Evolutionary conservation across 2,888 invertebrate species (phyloP).

Genomic region (Seira sanloemensis): DNA sequence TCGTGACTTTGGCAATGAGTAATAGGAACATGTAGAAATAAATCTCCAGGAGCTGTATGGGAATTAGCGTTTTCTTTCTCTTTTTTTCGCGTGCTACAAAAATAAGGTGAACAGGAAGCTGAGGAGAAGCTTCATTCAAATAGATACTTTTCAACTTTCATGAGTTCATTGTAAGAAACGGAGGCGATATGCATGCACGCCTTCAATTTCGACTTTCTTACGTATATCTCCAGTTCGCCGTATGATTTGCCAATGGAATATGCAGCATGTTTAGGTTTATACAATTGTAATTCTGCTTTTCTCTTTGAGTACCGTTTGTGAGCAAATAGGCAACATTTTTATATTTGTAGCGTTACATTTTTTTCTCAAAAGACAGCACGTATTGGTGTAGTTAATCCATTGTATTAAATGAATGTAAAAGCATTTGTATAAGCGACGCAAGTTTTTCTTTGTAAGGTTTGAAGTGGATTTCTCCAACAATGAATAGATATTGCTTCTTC

Average conservation of each 20-base stretch:
- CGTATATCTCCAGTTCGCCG: neutral
- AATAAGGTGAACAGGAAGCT: constrained; percentile 22
- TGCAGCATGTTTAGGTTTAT: too few relatives aligned
- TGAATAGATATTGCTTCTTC: constrained; percentile 53
- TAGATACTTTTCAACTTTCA: neutral
- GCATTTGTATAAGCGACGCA: neutral
- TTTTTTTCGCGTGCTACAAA: neutral
- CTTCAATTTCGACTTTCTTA: neutral
- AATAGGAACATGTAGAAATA: constrained; percentile 68
- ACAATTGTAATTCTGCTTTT: too few relatives aligned
- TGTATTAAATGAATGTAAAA: neutral
- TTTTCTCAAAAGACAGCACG: too few relatives aligned
- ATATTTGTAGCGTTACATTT: too few relatives aligned
- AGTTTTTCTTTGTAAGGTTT: neutral
- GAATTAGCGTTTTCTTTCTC: neutral
- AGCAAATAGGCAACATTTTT: too few relatives aligned
- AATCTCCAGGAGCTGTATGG: constrained; percentile 42
- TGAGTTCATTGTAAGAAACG: too few relatives aligned
- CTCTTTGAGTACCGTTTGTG: neutral
- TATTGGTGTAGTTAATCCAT: too few relatives aligned
- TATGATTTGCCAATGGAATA: too few relatives aligned
- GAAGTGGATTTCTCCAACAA: neutral
- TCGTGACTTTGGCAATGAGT: constrained; percentile 70
- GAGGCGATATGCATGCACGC: too few relatives aligned
- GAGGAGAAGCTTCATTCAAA: neutral